Evolutionary conservation across 2,797 vertebrate species (phyloP), one percentile per base, ranked within the genome.

Genomic region (Anguilla pacifica): DNA sequence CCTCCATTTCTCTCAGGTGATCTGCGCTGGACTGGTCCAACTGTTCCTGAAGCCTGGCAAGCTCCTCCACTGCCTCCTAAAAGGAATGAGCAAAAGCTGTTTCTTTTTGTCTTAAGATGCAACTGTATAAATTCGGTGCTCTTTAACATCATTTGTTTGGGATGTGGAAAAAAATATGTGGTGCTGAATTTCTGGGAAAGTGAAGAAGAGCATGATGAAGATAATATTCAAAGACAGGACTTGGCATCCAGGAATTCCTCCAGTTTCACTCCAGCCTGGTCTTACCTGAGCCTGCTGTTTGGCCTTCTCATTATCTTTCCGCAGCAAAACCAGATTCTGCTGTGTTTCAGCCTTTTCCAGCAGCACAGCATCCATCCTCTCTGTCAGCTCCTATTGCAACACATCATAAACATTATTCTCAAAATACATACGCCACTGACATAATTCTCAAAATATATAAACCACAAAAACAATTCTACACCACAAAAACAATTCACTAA

Each of bases 331-430:
- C 84, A 97, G 96, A 72, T 94, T 97, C 93, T 99, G 98, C 39
- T 99, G 97, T 90, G 89, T 95, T 94, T 99, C 98, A 85, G 98
- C 99, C 94, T 99, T 99, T 94, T 99, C 98, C 93, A 98, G 92
- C 86, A 99, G 95, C 85, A 99, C 92, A 79, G 91, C 90, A 91
- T 98, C 97, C 94, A 99, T 95, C 87, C 97, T 96, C 89, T 98
- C 97, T 28, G 97, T 98, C 89, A 99, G 95, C 91, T 97, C 98
- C 99, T 99, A 91, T 91, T 87, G 93, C 89, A 43, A 88, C 91
- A 25, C 88, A 11, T 49, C 17, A 83, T 51, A 35, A 53, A n/a
- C 10, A 83, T 55, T 28, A 83, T 83, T 83, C 49, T 53, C 9
- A n/a, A 53, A 28, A 15, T 55, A 53, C 4, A 79, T 19, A 74